phyloP scores from a whole-genome alignment of 2,113 vertebrate species.

The Aptenodytes forsteri region DNA sequence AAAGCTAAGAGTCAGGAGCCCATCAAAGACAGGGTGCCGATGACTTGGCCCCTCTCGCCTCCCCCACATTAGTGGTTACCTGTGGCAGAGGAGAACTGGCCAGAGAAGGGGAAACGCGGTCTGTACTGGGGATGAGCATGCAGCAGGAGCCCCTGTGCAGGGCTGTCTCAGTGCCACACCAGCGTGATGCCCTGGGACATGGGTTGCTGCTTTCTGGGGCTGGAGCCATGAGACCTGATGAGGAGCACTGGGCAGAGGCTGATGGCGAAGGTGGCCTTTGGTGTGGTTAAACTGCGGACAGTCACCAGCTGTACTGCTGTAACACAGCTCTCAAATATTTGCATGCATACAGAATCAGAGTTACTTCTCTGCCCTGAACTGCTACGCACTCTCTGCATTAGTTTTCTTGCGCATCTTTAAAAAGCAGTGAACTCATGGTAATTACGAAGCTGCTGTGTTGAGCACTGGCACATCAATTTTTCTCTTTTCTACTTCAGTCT shows the following conservation, averaged over 20 bases:
- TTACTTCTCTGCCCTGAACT: not conserved
- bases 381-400: not conserved
- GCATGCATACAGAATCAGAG: not conserved
- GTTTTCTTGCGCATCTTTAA: not conserved
- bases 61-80: not conserved
- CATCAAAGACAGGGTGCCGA: not conserved
- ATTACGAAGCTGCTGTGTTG: not conserved
- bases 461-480: not conserved
- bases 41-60: not conserved
- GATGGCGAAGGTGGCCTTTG: not conserved
- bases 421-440: not conserved
- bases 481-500: not conserved
- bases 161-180: accelerated
- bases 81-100: not conserved
- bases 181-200: not conserved
- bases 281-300: not conserved
- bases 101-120: accelerated
- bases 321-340: not conserved
- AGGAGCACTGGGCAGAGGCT: not conserved
- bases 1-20: not conserved
- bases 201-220: not conserved
- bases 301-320: not conserved
- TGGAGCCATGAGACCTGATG: not conserved
- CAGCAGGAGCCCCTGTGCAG: not conserved
- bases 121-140: not conserved